Base-by-base conservation (phyloP, 2,113 vertebrate species). In the Forbesichthys papilliferus region DNA sequence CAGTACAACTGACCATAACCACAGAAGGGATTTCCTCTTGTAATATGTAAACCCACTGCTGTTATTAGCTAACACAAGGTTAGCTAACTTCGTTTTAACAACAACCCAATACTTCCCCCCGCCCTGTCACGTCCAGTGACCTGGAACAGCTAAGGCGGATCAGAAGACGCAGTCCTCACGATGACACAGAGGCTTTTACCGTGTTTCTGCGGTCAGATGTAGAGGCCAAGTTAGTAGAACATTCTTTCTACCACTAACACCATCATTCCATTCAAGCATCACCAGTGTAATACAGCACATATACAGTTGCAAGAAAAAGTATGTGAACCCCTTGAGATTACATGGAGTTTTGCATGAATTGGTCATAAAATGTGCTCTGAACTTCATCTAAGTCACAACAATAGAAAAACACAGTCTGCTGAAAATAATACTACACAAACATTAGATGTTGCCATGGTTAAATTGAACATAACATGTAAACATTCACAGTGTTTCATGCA, bases 111-210 rank as follows among this genome's bases (percentile, higher is more conserved):
- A 20, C 6, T 34, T 0, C 16, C 47, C 1, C 36, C 11, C 11
- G 20, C 33, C 34, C 13, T 73, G 36, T 75, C 3, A 67, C 73
- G 51, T 27, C 56, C 66, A 99, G 98, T 91, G 97, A 99, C 90
- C 91, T 99, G 77, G 95, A 96, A 62, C 94, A 96, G 68, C 94
- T 98, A 66, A 89, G 96, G 56, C 98, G 95, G 91, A 99, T 99
- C 84, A 94, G 93, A 68, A 90, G 93, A 51, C 92, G 96, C 78
- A 99, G 98, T 84, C 98, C 98, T 11, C 98, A 99, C 60, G 96
- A 99, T 66, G 98, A 99, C 83, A 96, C 95, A 0, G 98, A 98
- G 78, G 95, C 95, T 16, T 98, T 99, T 82, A 99, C 97, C 1
- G 97, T 99, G 10, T 98, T 96, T 75, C 77, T 99, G 84, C 95